Evolutionary conservation across 1,140 invertebrate genomes (phyloP).

Genomic region (Drosophila truncata): DNA sequence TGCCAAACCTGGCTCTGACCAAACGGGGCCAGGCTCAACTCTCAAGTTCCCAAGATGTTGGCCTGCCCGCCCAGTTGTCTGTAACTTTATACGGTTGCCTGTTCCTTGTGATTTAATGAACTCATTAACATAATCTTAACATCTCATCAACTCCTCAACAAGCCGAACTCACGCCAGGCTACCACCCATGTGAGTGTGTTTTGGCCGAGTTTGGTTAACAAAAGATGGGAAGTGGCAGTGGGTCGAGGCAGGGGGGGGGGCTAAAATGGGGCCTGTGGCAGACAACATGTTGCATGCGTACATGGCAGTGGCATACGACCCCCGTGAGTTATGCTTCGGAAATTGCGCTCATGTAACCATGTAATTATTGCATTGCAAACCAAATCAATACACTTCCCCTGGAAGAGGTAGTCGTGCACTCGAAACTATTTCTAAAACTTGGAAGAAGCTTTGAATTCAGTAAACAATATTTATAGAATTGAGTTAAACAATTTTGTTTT

Average conservation of each 20-base stretch:
- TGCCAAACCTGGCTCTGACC: not conserved
- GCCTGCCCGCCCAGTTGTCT: slow-evolving; percentile 25
- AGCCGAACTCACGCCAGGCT: slow-evolving; percentile 52
- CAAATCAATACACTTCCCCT: slow-evolving; percentile 67
- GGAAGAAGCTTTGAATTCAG: not conserved
- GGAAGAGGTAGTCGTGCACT: slow-evolving; percentile 7
- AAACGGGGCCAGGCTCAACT: not conserved
- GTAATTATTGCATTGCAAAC: slow-evolving; percentile 74
- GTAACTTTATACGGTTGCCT: slow-evolving; percentile 48
- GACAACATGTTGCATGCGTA: slow-evolving; percentile 74
- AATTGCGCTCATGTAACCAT: slow-evolving; percentile 72
- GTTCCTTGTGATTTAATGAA: slow-evolving; percentile 78
- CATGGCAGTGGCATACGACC: slow-evolving; percentile 22
- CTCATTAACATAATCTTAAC: slow-evolving; percentile 83
- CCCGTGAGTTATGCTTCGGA: slow-evolving; percentile 69
- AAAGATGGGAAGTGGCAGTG: slow-evolving; percentile 5
- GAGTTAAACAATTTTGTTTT: not conserved
- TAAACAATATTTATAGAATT: too few species aligned
- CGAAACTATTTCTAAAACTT: not conserved
- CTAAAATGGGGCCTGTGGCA: slow-evolving; percentile 33
- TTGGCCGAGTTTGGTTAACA: slow-evolving; percentile 45
- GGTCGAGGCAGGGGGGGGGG: not conserved
- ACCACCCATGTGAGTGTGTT: slow-evolving; percentile 20
- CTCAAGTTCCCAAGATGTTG: not conserved
- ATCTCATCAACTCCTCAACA: slow-evolving; percentile 76